Evolutionary conservation across 2,888 invertebrate species (phyloP), one percentile per base, ranked within the genome.

Genomic region (Eudasyphora cyanicolor): DNA sequence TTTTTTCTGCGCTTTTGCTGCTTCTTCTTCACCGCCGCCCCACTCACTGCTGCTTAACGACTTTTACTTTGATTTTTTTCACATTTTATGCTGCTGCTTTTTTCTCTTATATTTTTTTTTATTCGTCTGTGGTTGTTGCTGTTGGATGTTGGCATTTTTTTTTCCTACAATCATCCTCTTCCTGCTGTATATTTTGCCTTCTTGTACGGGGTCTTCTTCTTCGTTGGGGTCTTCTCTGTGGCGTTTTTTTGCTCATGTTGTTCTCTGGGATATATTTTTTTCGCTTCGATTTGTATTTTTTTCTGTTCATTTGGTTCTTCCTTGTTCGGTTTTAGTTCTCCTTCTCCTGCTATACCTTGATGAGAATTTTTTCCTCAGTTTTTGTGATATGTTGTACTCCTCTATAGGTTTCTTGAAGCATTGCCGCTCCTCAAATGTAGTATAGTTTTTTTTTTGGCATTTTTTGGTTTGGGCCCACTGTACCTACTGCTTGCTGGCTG

Each of bases 121-220:
- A 38, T 24, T 32, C 79, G 71, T 64, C 19, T 80, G 84, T 85
- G 82, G 81, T 71, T 84, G 85, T 85, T 76, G 67, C 73, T 84
- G 84, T 85, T 84, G 85, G 86, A 80, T 87, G 86, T 89, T 86
- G 87, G 88, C 89, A 88, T 89, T 89, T 87, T 88, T 86, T 87
- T 89, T 89, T 88, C 76, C 87, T 88, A 76, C 87, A 32, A 35
- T 29, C 89, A 87, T 88, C 21, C 67, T 73, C 89, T 89, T 88
- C 89, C 88, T 88, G 88, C 88, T 89, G 89, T 89, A 85, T 87
- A 88, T 89, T 89, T 87, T 89, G 89, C 89, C 89, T 87, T 89
- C 86, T 85, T 86, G 29, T 78, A 64, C 76, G 74, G 77, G 76
- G 86, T 70, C 38, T 67, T 67, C 62, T 38, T 57, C 60, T 75